A percentile compares a stretch with the other conserved stretches of the same genome.
These are phyloP conservation scores for Triops cancriformis DNA, from an alignment of 1,140 invertebrate genomes.

Conservation along the genomic window DNA sequence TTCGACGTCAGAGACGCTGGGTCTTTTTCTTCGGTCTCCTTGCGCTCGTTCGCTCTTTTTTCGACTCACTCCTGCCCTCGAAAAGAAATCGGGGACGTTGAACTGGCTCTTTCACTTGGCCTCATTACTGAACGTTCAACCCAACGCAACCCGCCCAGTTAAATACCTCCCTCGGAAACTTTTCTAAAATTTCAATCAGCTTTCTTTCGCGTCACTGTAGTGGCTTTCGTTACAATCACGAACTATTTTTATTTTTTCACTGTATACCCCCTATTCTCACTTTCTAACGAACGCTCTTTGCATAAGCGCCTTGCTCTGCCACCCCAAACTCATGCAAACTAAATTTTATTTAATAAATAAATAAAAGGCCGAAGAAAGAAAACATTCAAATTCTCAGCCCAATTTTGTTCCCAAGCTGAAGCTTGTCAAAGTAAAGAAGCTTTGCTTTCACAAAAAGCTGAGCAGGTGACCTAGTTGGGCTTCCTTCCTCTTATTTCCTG, in stretches of 20 bases:
- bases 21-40: background rate
- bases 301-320: no score
- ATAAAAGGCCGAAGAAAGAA: no score
- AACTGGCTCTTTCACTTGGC: constrained; percentile 9
- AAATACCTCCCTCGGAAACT: background rate
- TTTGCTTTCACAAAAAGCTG: background rate
- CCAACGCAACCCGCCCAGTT: background rate
- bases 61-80: background rate
- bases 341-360: no score
- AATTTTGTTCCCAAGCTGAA: no score
- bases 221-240: no score
- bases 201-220: background rate
- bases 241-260: no score
- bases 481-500: constrained; percentile 1
- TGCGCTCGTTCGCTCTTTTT: no score
- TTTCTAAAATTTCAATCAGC: background rate
- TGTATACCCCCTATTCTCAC: no score
- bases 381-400: no score
- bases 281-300: no score
- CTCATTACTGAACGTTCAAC: constrained; percentile 13
- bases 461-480: background rate
- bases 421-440: no score
- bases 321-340: no score
- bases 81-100: constrained; percentile 7
- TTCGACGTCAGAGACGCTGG: background rate